Conservation (phyloP, 2,113 vertebrate genomes). For the Mungos mungo region DNA sequence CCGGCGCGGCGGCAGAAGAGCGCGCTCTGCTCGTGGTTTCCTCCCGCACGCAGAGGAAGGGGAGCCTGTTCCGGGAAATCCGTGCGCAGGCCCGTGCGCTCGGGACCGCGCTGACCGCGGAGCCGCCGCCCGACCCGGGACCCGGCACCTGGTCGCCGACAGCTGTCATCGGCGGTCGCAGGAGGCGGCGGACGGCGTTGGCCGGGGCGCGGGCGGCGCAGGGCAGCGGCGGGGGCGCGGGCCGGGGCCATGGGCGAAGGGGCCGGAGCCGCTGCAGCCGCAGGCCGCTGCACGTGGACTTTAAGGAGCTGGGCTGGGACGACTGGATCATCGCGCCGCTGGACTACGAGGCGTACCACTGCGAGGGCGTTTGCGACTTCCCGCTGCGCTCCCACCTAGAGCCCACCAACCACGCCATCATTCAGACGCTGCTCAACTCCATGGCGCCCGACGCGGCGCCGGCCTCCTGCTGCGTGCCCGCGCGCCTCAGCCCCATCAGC, state of each 20-base stretch:
- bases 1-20: constrained; percentile 78
- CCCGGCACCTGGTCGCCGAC: background rate
- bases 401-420: constrained; percentile 94
- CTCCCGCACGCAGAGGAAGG: constrained; percentile 81
- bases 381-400: constrained; percentile 92
- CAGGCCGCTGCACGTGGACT: constrained; percentile 91
- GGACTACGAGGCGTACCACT: constrained; percentile 93
- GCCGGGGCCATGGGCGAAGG: constrained; percentile 85
- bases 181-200: constrained; percentile 81
- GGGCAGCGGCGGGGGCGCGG: constrained; percentile 78
- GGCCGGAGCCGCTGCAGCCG: constrained; percentile 89
- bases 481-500: constrained; percentile 93
- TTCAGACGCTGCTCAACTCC: constrained; percentile 94
- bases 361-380: constrained; percentile 92
- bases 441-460: constrained; percentile 92
- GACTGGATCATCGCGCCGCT: constrained; percentile 93
- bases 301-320: constrained; percentile 94
- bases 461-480: constrained; percentile 92
- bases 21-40: constrained; percentile 89
- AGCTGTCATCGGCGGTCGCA: background rate
- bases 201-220: constrained; percentile 64
- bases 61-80: constrained; percentile 87
- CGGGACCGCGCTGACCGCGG: constrained; percentile 73
- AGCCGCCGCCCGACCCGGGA: background rate
- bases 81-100: constrained; percentile 87